Percentiles rank a stretch among this genome's conserved stretches.
These are phyloP conservation scores for Melanchra persicariae DNA, from an alignment of 2,888 invertebrate species.

Conservation along the genomic window DNA sequence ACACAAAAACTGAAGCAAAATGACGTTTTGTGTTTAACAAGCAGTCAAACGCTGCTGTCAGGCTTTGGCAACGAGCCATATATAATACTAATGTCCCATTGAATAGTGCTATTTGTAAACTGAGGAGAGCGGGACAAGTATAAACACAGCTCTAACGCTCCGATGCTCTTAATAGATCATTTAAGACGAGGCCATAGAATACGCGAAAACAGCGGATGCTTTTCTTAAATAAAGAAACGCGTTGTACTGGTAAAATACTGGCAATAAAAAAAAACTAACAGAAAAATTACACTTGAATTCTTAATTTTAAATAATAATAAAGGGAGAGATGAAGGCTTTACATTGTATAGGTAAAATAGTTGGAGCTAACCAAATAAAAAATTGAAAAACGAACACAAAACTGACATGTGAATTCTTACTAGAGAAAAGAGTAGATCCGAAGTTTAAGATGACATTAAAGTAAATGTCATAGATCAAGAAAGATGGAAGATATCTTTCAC, in stretches of 20 bases:
- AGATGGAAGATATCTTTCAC: constrained; percentile 46
- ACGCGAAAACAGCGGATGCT: constrained; percentile 39
- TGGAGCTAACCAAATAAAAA: not conserved
- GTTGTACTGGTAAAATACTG: not conserved
- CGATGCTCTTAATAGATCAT: constrained; percentile 81
- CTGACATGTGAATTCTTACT: constrained; percentile 11
- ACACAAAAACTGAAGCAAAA: constrained; percentile 59
- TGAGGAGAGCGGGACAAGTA: constrained; percentile 73
- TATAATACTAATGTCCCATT: constrained; percentile 90
- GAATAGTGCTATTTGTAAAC: constrained; percentile 88
- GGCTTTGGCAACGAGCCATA: constrained; percentile 83
- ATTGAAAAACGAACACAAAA: constrained; percentile 2
- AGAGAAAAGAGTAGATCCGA: constrained; percentile 42
- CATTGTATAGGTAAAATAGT: not conserved
- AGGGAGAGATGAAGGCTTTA: not conserved
- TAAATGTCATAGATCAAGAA: constrained; percentile 41
- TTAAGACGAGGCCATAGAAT: constrained; percentile 75
- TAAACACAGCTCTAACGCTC: constrained; percentile 70
- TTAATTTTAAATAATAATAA: not conserved
- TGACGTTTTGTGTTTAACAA: constrained; percentile 75
- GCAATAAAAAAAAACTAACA: constrained; percentile 2
- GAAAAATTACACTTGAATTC: not conserved
- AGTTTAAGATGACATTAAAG: constrained; percentile 46
- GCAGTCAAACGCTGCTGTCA: constrained; percentile 80
- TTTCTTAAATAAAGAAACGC: not conserved